Evolutionary conservation across 2,888 invertebrate genomes (phyloP).

Genomic region (Netelia fuscicornis): DNA sequence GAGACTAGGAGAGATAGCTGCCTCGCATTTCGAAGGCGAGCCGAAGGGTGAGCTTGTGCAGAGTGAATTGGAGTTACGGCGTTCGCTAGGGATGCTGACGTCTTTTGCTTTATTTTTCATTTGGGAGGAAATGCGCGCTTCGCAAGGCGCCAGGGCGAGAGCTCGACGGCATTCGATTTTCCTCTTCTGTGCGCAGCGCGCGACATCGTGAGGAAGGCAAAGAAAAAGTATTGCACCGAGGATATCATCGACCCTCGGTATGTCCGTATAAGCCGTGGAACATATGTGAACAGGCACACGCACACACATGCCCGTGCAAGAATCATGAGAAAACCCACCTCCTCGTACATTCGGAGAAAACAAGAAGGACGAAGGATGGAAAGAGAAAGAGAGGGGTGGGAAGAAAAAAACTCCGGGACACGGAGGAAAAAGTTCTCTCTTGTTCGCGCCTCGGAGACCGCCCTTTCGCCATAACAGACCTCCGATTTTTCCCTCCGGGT

Average conservation of each 20-base stretch:
- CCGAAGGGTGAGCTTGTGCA: constrained; percentile 19
- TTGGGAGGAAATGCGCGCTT: constrained; percentile 14
- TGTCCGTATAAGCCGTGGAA: neutral
- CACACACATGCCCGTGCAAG: neutral
- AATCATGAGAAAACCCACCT: constrained; percentile 47
- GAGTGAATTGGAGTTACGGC: constrained; percentile 54
- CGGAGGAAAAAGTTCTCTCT: constrained; percentile 44
- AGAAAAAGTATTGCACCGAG: constrained; percentile 46
- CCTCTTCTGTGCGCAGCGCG: constrained; percentile 47
- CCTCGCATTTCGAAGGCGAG: constrained; percentile 16
- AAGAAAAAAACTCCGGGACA: constrained; percentile 25
- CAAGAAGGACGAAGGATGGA: constrained; percentile 34
- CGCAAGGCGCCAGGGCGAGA: constrained; percentile 43
- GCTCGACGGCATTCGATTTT: constrained; percentile 62
- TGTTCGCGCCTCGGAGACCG: constrained; percentile 46
- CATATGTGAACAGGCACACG: neutral
- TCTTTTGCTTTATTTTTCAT: constrained; percentile 58
- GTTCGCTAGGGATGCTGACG: constrained; percentile 42
- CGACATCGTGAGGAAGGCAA: constrained; percentile 5
- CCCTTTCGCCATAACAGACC: constrained; percentile 22
- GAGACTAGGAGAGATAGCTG: constrained; percentile 30
- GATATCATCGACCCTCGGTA: constrained; percentile 19
- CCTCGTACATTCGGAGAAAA: constrained; percentile 28
- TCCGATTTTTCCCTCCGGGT: constrained; percentile 46
- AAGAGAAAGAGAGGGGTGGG: neutral